A percentile compares a stretch with the other conserved stretches of the same genome.
phyloP scores from a whole-genome alignment of 2,797 vertebrate species.

The Echeneis naucrates region DNA sequence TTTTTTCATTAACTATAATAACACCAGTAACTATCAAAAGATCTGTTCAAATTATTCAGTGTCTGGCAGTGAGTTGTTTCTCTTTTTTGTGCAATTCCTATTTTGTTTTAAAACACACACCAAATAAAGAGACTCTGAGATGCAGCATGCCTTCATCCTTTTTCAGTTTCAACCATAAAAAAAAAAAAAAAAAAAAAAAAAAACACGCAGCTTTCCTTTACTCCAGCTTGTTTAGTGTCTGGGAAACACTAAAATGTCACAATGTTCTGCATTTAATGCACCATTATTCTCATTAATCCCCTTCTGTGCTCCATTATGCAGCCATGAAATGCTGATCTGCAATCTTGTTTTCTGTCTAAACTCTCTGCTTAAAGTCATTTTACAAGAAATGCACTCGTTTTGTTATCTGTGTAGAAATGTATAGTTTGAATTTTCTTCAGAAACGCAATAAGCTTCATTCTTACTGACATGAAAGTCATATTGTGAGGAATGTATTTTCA shows the following conservation, averaged over 20 bases:
- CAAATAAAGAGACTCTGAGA: slow-evolving; percentile 23
- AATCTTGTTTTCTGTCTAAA: slow-evolving; percentile 17
- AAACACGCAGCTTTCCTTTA: slow-evolving; percentile 23
- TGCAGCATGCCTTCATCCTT: slow-evolving; percentile 30
- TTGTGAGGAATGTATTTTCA: background rate
- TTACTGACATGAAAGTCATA: slow-evolving; percentile 18
- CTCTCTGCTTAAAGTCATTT: slow-evolving; percentile 33
- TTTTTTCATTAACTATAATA: background rate
- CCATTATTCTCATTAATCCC: slow-evolving; percentile 52
- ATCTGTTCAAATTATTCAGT: slow-evolving; percentile 28
- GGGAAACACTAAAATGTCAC: slow-evolving; percentile 46
- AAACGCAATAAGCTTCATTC: slow-evolving; percentile 12
- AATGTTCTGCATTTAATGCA: slow-evolving; percentile 26
- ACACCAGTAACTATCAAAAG: background rate
- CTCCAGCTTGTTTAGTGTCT: background rate
- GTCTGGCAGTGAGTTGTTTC: slow-evolving; percentile 19
- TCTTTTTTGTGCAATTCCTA: slow-evolving; percentile 26
- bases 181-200: no score
- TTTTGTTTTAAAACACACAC: slow-evolving; percentile 24
- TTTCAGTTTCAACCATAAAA: slow-evolving; percentile 9
- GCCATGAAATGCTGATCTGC: slow-evolving; percentile 34
- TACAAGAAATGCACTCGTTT: slow-evolving; percentile 20
- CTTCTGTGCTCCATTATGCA: slow-evolving; percentile 36
- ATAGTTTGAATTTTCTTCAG: slow-evolving; percentile 9
- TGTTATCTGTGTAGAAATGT: slow-evolving; percentile 12